Percentiles rank a stretch among this genome's conserved stretches.
phyloP scores from a whole-genome alignment of 2,888 invertebrate genomes.

The Sinopyrophorus schimmeli region DNA sequence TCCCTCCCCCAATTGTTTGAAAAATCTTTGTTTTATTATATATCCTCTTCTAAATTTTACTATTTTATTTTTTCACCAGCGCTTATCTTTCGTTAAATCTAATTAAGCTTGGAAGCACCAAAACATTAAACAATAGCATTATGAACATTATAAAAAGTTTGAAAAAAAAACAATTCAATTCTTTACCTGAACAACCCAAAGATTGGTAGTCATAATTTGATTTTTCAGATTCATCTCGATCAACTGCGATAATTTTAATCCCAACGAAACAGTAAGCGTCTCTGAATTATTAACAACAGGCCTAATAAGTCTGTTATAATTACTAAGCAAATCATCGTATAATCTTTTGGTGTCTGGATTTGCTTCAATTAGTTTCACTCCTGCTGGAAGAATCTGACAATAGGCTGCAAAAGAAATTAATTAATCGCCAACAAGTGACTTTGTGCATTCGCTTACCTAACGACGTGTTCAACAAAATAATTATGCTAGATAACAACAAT shows the following conservation, averaged over 20 bases:
- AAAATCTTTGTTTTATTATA: too few species aligned
- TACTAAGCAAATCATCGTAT: constrained; percentile 93
- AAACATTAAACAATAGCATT: too few species aligned
- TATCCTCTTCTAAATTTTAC: too few species aligned
- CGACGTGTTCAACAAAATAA: constrained; percentile 37
- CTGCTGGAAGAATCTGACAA: constrained; percentile 39
- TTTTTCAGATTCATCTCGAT: constrained; percentile 92
- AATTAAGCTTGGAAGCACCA: too few species aligned
- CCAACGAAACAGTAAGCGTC: constrained; percentile 87
- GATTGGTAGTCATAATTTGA: constrained; percentile 92
- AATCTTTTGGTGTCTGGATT: constrained; percentile 94
- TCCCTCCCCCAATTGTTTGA: too few species aligned
- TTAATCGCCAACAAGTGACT: not conserved
- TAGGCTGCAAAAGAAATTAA: not conserved
- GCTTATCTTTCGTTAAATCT: too few species aligned
- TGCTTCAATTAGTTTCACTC: constrained; percentile 65
- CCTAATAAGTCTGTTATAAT: constrained; percentile 92
- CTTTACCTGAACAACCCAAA: constrained; percentile 91
- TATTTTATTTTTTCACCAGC: too few species aligned
- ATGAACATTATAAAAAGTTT: too few species aligned
- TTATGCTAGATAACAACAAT: constrained; percentile 28
- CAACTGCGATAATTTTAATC: constrained; percentile 85
- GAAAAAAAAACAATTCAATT: too few species aligned
- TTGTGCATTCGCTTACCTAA: constrained; percentile 35
- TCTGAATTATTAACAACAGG: constrained; percentile 93